Evolutionary conservation across 2,113 vertebrate species (phyloP), one percentile per base, ranked within the genome.

Genomic region (Charadrius vociferus): DNA sequence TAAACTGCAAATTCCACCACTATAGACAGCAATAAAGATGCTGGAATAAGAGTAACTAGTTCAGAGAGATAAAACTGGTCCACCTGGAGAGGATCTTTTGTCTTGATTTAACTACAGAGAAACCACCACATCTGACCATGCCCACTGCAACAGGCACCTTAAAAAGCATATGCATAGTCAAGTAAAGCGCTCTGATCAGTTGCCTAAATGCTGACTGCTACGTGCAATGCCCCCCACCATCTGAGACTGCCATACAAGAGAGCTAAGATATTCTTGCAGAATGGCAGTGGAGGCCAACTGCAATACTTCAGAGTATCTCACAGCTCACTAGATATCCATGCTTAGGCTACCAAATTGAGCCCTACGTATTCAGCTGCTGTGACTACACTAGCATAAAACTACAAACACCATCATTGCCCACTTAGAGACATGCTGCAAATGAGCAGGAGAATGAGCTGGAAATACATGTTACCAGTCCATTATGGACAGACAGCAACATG

Each of bases 361-460:
- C 15, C 6, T 39, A 49, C 13, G 7, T 16, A 66, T 19, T 36
- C 26, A 55, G n/a, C 77, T 73, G 23, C 41, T 79, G 13, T 5
- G 19, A 21, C 39, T 66, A 75, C 24, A 45, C 23, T 14, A 77
- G 41, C 58, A 13, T 27, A 39, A 12, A 49, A 55, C 23, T 20
- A 68, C 8, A 56, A 72, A 66, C 1, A 3, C 7, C 41, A n/a
- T 7, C 1, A 1, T 0, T 81, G 37, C 10, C n/a, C 52, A 23
- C 12, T 50, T 16, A 23, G n/a, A 72, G 18, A 30, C 7, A 7
- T 14, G 22, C 41, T 81, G 52, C 52, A 85, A 61, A 45, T 2
- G 8, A 65, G 56, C 41, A 67, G 55, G 55, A 36, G 41, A 55
- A 47, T 4, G 24, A 59, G 27, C 11, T 55, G n/a, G 9, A 81